Base-by-base conservation (phyloP, 2,888 invertebrate species). In the Thereva nobilitata region DNA sequence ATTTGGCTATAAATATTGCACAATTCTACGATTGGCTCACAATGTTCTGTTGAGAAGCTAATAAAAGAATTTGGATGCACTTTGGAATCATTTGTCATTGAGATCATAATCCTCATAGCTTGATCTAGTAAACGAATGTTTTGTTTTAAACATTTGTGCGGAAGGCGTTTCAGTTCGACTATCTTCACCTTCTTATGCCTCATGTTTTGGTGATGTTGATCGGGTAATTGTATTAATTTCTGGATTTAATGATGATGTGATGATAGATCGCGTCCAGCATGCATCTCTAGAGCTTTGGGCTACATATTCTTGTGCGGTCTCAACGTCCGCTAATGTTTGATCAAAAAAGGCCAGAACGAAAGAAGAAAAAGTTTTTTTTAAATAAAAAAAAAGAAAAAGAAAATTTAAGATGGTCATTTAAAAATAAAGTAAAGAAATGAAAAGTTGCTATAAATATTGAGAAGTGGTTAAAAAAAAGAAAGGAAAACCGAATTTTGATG, bases 231-330 rank as follows among this genome's bases (percentile, higher is more conserved):
- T 8, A 35, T 64, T 64, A 5, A 54, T 64, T 42, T 55, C 41
- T 3, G 55, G 54, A 59, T 50, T 64, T 10, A 57, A 23, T 45
- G 41, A 8, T 9, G n/a, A 7, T 3, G n/a, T 3, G 40, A 23
- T 1, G 38, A 23, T 40, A 38, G 7, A 23, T 50, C 45, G 45
- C 56, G 52, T 35, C 56, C 44, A n/a, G 23, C 44, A n/a, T 54
- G 79, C 72, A 78, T 67, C 69, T 79, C 75, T 72, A 80, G 75
- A 54, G 80, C 80, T 67, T 79, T 80, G 10, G n/a, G 75, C 75
- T 66, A 80, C 80, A 69, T 80, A 80, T 66, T 80, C 80, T 35
- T 78, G 79, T 2, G 80, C 81, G 5, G 80, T 76, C 68, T 76
- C 75, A 1, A 77, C 73, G 37, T 79, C 77, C 4, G 69, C 52